Evolutionary conservation across 2,888 invertebrate genomes (phyloP), one percentile per base, ranked within the genome.

Genomic region (Epirrhoe tristata): DNA sequence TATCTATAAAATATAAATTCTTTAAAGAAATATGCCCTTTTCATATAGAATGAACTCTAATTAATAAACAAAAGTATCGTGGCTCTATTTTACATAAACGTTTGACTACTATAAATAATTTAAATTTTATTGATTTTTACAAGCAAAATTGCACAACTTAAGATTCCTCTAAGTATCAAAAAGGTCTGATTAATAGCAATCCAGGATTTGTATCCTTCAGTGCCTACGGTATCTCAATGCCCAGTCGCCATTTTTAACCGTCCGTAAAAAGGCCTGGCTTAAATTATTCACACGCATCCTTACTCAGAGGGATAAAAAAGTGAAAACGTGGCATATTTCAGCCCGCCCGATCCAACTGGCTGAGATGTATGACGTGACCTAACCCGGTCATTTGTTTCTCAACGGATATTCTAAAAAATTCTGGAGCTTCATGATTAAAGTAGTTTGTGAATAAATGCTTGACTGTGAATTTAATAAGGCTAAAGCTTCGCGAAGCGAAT

Each of bases 241-340:
- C 51, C 63, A 65, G 65, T 66, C 56, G 68, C 65, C 63, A 78
- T 84, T 85, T 86, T 85, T 78, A 84, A 82, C 78, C 77, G 74
- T 71, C 79, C 78, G 75, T 75, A 78, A 79, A 81, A 81, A 78
- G 79, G 77, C 74, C 76, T 17, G 34, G 81, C 81, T 83, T 84
- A 82, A 85, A 87, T 85, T 84, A 86, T 87, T 86, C 85, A 85
- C 85, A 82, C 81, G 80, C 78, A 70, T 75, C 77, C 82, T 81
- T 78, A 77, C 79, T 76, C 77, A 75, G 76, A 75, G 78, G 78
- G 77, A 77, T 78, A 79, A 81, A 81, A 84, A 84, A 86, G 82
- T 85, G 85, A 84, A 85, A 85, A 81, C 80, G 81, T 78, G 78
- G 83, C 84, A 81, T 80, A 78, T 77, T 78, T 76, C 76, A 69